Evolutionary conservation across 2,888 invertebrate species (phyloP).

Genomic region (Chalcosyrphus nemorum): DNA sequence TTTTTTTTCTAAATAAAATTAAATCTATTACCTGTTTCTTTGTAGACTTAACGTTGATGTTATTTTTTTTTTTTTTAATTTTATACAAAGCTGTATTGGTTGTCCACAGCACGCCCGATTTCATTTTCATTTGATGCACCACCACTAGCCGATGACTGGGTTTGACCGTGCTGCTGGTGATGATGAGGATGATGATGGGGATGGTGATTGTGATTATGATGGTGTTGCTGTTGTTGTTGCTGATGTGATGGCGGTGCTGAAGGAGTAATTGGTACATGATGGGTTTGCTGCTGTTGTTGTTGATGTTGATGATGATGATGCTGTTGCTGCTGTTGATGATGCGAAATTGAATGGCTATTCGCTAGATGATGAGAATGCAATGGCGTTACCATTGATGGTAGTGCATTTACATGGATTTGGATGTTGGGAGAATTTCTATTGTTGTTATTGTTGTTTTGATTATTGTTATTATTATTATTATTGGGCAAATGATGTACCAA

Average conservation of each 20-base stretch:
- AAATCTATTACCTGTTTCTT: conserved; percentile 57
- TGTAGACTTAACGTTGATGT: not conserved
- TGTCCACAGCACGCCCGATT: conserved; percentile 88
- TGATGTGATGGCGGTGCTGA: conserved; percentile 58
- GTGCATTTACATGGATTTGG: conserved; percentile 39
- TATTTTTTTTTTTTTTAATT: conserved; percentile 18
- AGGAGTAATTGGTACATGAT: conserved; percentile 62
- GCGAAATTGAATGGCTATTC: conserved; percentile 32
- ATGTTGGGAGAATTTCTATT: conserved; percentile 64
- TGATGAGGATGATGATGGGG: conserved; percentile 70
- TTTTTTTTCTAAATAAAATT: conserved; percentile 34
- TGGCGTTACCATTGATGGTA: conserved; percentile 34
- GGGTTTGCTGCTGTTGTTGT: conserved; percentile 69
- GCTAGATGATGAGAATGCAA: conserved; percentile 45
- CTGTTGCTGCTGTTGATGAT: conserved; percentile 65
- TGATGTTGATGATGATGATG: conserved; percentile 73
- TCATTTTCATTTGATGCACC: conserved; percentile 72
- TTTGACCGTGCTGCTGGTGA: conserved; percentile 62
- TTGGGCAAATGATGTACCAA: conserved; percentile 75
- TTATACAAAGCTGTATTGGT: conserved; percentile 91
- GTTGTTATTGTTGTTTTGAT: conserved; percentile 48
- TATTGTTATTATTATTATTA: conserved; percentile 68
- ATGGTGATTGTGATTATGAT: conserved; percentile 58
- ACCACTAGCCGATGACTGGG: conserved; percentile 45
- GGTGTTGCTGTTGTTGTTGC: conserved; percentile 68